A percentile compares a stretch with the other conserved stretches of the same genome.
These are phyloP conservation scores for Noturus placidus DNA, from an alignment of 2,113 vertebrate genomes.

Conservation along the genomic window DNA sequence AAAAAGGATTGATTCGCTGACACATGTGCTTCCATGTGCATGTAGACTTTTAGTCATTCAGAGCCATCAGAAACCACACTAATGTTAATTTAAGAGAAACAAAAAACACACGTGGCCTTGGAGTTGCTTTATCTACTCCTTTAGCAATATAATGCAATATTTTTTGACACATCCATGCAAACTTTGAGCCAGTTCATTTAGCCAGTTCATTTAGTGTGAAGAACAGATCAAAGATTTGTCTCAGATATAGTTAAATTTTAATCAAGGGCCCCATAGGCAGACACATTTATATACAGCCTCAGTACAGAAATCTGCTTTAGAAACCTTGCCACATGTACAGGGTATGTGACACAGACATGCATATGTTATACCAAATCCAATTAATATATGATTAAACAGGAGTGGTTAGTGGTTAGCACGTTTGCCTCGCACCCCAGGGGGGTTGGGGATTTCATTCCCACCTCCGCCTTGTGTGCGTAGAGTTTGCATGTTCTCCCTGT, in stretches of 20 bases:
- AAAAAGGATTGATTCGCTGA: not conserved
- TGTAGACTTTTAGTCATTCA: not conserved
- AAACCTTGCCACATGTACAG: not conserved
- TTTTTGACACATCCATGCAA: conserved; percentile 41
- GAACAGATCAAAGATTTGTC: conserved; percentile 54
- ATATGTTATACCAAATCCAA: not conserved
- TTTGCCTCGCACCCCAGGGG: no score
- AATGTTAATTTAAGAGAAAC: conserved; percentile 2
- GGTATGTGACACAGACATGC: not conserved
- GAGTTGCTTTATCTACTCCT: not conserved
- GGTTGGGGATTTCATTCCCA: no score
- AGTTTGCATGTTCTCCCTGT: no score
- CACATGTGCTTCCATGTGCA: no score
- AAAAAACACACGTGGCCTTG: not conserved
- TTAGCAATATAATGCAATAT: conserved; percentile 36
- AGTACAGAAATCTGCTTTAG: conserved; percentile 14
- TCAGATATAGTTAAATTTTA: conserved; percentile 56
- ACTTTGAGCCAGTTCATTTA: conserved; percentile 14
- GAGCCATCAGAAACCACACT: not conserved
- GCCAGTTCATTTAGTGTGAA: conserved; percentile 37
- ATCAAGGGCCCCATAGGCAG: conserved; percentile 39
- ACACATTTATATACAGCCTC: conserved; percentile 39
- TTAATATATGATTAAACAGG: not conserved
- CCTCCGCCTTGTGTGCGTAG: no score
- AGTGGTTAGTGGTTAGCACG: no score